These are phyloP conservation scores for Virgularia gustaviana DNA, from an alignment of 92 coral and sea anemone genomes.

Conservation along the genomic window DNA sequence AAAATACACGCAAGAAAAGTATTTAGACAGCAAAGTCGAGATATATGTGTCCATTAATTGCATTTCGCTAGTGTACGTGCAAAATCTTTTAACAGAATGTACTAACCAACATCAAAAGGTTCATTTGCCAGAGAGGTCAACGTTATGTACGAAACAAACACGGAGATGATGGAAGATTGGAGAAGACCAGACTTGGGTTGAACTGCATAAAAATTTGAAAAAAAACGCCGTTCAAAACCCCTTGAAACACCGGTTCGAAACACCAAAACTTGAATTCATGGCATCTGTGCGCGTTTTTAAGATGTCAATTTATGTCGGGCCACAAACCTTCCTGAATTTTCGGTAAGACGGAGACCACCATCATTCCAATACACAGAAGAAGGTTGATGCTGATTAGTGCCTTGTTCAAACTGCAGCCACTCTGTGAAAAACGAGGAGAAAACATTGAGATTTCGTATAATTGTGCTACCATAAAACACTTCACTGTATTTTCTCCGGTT, in stretches of 20 bases:
- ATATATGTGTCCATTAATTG: too few relatives aligned
- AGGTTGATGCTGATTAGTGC: conserved; percentile 86
- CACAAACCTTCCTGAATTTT: conserved; percentile 94
- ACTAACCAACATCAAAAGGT: conserved; percentile 63
- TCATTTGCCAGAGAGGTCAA: conserved; percentile 76
- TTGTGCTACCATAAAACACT: too few relatives aligned
- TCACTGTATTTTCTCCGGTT: too few relatives aligned
- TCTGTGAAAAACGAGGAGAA: conserved; percentile 36
- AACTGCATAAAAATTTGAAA: conserved; percentile 23
- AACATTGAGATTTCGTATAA: background rate
- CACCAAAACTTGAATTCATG: background rate
- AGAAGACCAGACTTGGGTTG: conserved; percentile 54
- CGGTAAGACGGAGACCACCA: conserved; percentile 80
- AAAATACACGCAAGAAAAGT: background rate
- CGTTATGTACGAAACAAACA: conserved; percentile 75
- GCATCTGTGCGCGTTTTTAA: background rate
- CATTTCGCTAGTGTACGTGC: too few relatives aligned
- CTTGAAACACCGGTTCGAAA: background rate
- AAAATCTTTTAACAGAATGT: too few relatives aligned
- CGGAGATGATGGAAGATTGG: conserved; percentile 75
- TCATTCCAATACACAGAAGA: conserved; percentile 66
- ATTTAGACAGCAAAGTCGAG: too few relatives aligned
- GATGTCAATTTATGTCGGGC: background rate
- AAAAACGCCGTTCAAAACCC: background rate
- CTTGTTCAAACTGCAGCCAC: conserved; percentile 92